Evolutionary conservation across 1,140 invertebrate species (phyloP).

Genomic region (Scaptomyza hsui): DNA sequence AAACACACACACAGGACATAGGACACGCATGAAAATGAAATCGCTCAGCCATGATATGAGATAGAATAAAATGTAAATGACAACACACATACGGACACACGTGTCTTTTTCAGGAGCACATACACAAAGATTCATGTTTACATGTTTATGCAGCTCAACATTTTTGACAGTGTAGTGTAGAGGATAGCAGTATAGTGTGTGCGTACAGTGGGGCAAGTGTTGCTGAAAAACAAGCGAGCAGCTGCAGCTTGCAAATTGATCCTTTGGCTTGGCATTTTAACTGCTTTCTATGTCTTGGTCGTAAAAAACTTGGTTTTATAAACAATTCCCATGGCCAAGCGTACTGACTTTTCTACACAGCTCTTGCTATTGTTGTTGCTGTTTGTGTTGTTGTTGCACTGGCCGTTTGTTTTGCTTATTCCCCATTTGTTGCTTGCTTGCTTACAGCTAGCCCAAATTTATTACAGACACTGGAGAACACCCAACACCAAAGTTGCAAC

Average conservation of each 20-base stretch:
- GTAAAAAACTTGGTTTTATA: slow-evolving; percentile 42
- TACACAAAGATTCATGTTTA: slow-evolving; percentile 23
- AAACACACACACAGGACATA: slow-evolving; percentile 37
- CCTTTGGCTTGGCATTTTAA: slow-evolving; percentile 58
- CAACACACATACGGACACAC: slow-evolving; percentile 9
- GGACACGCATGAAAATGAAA: slow-evolving; percentile 55
- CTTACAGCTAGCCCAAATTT: slow-evolving; percentile 75
- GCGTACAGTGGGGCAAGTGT: slow-evolving; percentile 30
- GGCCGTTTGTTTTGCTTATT: slow-evolving; percentile 75
- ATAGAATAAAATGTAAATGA: slow-evolving; percentile 66
- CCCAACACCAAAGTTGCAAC: slow-evolving; percentile 55
- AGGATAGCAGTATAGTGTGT: neutral
- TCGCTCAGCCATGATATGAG: slow-evolving; percentile 53
- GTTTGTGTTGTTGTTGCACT: slow-evolving; percentile 42
- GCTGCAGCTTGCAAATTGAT: slow-evolving; percentile 68
- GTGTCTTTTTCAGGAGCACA: neutral
- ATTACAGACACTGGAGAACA: slow-evolving; percentile 47
- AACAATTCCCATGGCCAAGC: slow-evolving; percentile 41
- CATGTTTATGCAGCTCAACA: slow-evolving; percentile 46
- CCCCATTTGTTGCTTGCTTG: slow-evolving; percentile 76
- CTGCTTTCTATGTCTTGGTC: slow-evolving; percentile 42
- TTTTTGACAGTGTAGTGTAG: slow-evolving; percentile 66
- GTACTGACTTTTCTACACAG: slow-evolving; percentile 53
- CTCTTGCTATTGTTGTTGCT: neutral
- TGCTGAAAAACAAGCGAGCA: slow-evolving; percentile 9